phyloP scores from a whole-genome alignment of 2,888 invertebrate species.

The Tuta absoluta region DNA sequence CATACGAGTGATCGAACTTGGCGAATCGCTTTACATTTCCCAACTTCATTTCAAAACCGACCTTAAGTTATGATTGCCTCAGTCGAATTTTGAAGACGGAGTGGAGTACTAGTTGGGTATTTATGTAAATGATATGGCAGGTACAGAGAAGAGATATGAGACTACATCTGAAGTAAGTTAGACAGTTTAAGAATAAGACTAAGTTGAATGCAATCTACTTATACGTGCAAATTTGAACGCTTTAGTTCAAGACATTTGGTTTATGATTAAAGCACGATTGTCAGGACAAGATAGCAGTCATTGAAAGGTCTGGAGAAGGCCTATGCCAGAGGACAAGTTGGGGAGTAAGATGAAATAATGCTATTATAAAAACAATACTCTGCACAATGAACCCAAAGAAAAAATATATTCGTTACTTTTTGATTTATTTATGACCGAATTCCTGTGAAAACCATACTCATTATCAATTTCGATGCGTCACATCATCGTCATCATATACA shows the following conservation, averaged over 20 bases:
- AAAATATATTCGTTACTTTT: no score
- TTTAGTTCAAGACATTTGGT: background rate
- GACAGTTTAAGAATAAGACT: background rate
- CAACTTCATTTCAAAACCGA: constrained; percentile 42
- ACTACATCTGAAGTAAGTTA: constrained; percentile 9
- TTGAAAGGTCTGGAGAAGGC: no score
- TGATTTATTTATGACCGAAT: no score
- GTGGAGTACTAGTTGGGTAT: constrained; percentile 18
- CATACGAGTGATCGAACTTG: constrained; percentile 65
- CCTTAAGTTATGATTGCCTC: constrained; percentile 47
- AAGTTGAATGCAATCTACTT: constrained; percentile 37
- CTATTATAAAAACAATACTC: no score
- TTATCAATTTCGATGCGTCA: no score
- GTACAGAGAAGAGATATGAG: constrained; percentile 8
- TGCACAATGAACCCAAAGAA: no score
- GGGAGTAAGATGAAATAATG: no score
- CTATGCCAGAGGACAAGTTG: no score
- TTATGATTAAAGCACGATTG: no score
- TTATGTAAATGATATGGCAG: constrained; percentile 19
- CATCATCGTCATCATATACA: no score
- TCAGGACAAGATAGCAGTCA: no score
- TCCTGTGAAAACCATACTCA: no score
- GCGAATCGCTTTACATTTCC: constrained; percentile 44
- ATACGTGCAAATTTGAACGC: constrained; percentile 29
- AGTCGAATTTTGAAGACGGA: constrained; percentile 47